Conservation (phyloP, 1,140 invertebrate species). For the Homarus americanus region DNA sequence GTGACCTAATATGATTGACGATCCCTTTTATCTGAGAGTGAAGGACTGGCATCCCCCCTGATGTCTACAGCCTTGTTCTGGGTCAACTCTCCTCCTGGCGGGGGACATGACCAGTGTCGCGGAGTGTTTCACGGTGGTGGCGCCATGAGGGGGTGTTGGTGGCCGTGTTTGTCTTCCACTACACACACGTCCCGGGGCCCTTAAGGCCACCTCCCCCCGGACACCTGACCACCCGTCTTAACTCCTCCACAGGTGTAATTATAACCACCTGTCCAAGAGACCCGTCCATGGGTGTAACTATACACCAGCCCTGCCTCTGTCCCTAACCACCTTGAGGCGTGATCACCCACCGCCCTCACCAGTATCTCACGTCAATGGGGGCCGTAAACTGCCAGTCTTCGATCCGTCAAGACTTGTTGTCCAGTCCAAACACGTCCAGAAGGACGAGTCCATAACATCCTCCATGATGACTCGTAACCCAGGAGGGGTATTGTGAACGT, state of each 20-base stretch:
- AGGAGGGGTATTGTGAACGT: neutral
- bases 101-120: neutral
- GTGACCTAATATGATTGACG: neutral
- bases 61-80: neutral
- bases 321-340: neutral
- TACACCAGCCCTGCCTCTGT: neutral
- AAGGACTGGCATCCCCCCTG: neutral
- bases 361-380: too few species aligned
- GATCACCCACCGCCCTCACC: neutral
- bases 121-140: neutral
- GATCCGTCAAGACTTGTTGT: neutral
- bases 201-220: neutral
- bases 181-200: too few species aligned
- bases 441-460: neutral
- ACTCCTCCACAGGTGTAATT: neutral
- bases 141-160: too few species aligned
- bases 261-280: neutral
- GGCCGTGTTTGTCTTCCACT: too few species aligned
- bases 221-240: neutral
- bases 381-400: neutral
- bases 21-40: neutral
- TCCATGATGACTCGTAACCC: neutral
- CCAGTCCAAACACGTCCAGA: neutral
- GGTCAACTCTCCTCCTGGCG: neutral
- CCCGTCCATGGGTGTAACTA: neutral